Percentiles rank a stretch among this genome's conserved stretches.
These are phyloP conservation scores for Collichthys lucidus DNA, from an alignment of 2,113 vertebrate species.

Conservation along the genomic window DNA sequence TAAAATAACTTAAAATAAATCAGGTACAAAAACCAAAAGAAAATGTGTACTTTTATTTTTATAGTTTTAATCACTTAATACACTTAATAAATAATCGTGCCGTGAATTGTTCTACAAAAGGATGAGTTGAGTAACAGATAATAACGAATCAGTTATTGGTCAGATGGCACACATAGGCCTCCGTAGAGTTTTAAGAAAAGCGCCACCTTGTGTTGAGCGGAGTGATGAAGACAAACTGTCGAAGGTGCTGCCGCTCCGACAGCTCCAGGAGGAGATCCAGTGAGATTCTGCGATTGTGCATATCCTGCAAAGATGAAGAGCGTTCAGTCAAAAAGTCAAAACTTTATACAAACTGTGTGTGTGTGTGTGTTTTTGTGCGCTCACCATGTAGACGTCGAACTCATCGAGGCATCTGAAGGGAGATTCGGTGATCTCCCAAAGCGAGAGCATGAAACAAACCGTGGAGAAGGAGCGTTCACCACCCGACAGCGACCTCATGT, in stretches of 20 bases:
- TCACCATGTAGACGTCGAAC: constrained; percentile 97
- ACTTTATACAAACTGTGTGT: neutral
- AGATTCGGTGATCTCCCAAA: constrained; percentile 94
- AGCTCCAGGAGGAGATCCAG: constrained; percentile 79
- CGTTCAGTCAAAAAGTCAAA: neutral
- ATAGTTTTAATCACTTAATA: too few species aligned
- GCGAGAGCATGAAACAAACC: constrained; percentile 92
- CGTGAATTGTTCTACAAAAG: neutral
- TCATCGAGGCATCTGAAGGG: constrained; percentile 96
- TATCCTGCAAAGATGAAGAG: constrained; percentile 57
- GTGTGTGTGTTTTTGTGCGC: neutral
- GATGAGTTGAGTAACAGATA: neutral
- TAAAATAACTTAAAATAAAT: too few species aligned
- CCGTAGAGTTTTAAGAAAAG: neutral
- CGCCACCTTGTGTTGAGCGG: constrained; percentile 75
- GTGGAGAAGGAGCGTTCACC: constrained; percentile 96
- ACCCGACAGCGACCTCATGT: constrained; percentile 91
- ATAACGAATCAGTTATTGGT: neutral
- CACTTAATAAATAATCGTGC: too few species aligned
- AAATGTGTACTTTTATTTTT: too few species aligned
- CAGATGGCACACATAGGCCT: neutral
- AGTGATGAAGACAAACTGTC: constrained; percentile 80
- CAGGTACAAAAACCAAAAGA: too few species aligned
- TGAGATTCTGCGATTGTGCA: constrained; percentile 78
- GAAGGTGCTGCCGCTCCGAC: constrained; percentile 75